These are phyloP conservation scores for Furnarius figulus DNA, from an alignment of 2,113 vertebrate genomes.

Conservation along the genomic window DNA sequence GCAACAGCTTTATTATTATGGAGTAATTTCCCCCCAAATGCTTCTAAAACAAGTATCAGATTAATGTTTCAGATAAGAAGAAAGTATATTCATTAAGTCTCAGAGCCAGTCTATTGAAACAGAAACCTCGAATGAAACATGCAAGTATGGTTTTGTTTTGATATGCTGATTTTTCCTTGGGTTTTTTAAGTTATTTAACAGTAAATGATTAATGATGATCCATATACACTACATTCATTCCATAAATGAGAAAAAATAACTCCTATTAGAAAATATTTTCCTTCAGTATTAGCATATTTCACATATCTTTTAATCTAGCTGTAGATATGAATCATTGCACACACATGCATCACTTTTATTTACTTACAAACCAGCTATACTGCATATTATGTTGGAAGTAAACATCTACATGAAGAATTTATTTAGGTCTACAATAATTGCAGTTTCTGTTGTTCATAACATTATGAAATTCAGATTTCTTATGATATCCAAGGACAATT, in stretches of 20 bases:
- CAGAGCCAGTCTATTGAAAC: not conserved
- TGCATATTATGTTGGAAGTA: not conserved
- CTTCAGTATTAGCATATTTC: not conserved
- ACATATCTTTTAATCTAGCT: not conserved
- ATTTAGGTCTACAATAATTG: not conserved
- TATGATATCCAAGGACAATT: not conserved
- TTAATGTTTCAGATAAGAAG: slow-evolving; percentile 32
- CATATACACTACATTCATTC: not conserved
- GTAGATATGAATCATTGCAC: not conserved
- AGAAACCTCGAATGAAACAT: not conserved
- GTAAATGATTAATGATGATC: not conserved
- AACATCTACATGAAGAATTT: not conserved
- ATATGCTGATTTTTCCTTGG: not conserved
- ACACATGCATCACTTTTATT: not conserved
- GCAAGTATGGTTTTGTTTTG: not conserved
- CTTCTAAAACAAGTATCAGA: slow-evolving; percentile 23
- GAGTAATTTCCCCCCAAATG: slow-evolving; percentile 32
- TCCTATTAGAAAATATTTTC: not conserved
- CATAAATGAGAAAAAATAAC: not conserved
- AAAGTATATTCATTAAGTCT: slow-evolving; percentile 33
- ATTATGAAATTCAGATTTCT: not conserved
- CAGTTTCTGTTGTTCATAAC: not conserved
- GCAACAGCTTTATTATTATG: slow-evolving; percentile 43
- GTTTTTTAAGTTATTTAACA: not conserved
- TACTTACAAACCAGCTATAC: not conserved